Evolutionary conservation across 2,113 vertebrate genomes (phyloP), one percentile per base, ranked within the genome.

Genomic region (Fulmarus glacialis): DNA sequence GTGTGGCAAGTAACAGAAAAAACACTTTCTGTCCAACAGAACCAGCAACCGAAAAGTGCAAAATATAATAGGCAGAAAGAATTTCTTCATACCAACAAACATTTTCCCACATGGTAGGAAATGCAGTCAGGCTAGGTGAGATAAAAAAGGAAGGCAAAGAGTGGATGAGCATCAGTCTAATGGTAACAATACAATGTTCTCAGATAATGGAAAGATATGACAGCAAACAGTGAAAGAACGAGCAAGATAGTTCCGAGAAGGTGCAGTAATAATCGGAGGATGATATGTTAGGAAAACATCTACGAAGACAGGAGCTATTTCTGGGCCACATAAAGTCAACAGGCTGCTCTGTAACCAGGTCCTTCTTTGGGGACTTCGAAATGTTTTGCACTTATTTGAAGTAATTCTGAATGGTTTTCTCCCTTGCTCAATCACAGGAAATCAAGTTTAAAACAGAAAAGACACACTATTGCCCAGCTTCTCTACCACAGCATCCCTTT

Each of bases 141-240:
- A 95, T 93, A 87, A 89, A 94, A 86, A 95, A 92, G 74, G 79
- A 64, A 95, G 50, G 89, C 55, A 85, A 84, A 68, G 73, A 87
- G 56, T 56, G 77, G 95, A 95, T 93, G 94, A 97, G 80, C 71
- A 93, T 97, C 96, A 93, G 89, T 91, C 95, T 96, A 96, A 97
- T 97, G 91, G 92, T 94, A 96, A 95, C 92, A 95, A 96, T 87
- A 67, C 88, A 90, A 32, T 83, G 77, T 87, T 90, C 86, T 93
- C 86, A 93, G 93, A 95, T 93, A 96, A 93, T 92, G 74, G 88
- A 93, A 96, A 92, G 88, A 96, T 92, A 93, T 22, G 73, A 88
- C 89, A 92, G 92, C 85, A 95, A 95, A 94, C 67, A 91, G 73
- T 93, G 94, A 95, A 97, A 96, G 75, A 75, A 97, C 10, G 8